Conservation (phyloP, 2,113 vertebrate species). For the Hydrochoerus hydrochaeris region DNA sequence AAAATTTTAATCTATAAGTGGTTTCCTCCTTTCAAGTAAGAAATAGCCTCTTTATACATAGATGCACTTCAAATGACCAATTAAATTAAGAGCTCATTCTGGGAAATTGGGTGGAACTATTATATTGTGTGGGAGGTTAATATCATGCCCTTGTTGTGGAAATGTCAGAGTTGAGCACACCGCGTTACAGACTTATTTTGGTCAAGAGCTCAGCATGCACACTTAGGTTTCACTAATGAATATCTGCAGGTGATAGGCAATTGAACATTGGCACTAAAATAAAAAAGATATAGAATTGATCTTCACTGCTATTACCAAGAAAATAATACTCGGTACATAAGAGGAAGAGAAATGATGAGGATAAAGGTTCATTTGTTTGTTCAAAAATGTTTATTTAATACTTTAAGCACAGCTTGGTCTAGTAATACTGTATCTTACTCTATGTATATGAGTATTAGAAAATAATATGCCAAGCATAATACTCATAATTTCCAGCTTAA, state of each 20-base stretch:
- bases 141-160: conserved; percentile 71
- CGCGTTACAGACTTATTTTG: conserved; percentile 59
- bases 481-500: not conserved
- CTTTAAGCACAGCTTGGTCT: rapidly evolving
- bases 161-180: conserved; percentile 67
- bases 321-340: not conserved
- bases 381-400: not conserved
- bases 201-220: conserved; percentile 46
- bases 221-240: conserved; percentile 33
- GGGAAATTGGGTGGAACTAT: conserved; percentile 81
- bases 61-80: conserved; percentile 77
- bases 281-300: not conserved
- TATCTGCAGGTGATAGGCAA: conserved; percentile 47
- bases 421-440: not conserved
- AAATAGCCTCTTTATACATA: conserved; percentile 70
- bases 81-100: conserved; percentile 81
- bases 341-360: not conserved
- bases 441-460: not conserved
- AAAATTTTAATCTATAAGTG: conserved; percentile 62
- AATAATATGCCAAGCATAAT: not conserved
- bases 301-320: not conserved
- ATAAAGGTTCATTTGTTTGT: not conserved
- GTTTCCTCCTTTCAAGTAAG: conserved; percentile 65
- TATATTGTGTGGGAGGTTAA: conserved; percentile 75
- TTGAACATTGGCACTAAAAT: not conserved